Evolutionary conservation across 35 echinoderm and acorn worm species (phyloP), one percentile per base, ranked within the genome.

Genomic region (Heliocidaris erythrogramma): DNA sequence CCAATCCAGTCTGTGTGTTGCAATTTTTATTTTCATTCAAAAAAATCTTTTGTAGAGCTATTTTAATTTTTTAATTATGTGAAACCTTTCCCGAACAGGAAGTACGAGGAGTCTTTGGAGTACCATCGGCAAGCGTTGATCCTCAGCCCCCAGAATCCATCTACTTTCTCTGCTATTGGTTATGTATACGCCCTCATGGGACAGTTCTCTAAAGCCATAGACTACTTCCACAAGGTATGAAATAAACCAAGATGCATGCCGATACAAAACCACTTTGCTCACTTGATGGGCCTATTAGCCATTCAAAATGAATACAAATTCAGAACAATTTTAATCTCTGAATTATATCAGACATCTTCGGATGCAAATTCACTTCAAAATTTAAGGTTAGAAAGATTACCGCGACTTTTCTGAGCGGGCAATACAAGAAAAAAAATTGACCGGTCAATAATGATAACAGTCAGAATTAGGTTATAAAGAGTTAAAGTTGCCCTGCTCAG

Each of bases 211-310:
- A 95, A 49, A 49, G 98, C 98, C 69, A 97, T 98, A 48, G 98
- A 98, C 85, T 98, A 98, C 92, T 98, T 98, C 69, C 98, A 98
- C 93, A 98, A 98, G 95, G 98, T 98, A 32, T 92, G 91, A 88
- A 16, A 32, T 50, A 13, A 88, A 9, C 16, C 27, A 86, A 8
- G 85, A 1, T 86, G 85, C 27, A 30, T 86, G 85, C 8, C 21
- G 85, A 30, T 86, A 14, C 7, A 5, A 86, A 30, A 86, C 3
- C 11, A n/a, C 17, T 32, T 86, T n/a, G n/a, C n/a, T n/a, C n/a
- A n/a, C n/a, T n/a, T n/a, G n/a, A n/a, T n/a, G n/a, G n/a, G n/a
- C n/a, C n/a, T n/a, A n/a, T n/a, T n/a, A n/a, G n/a, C n/a, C n/a
- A n/a, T n/a, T n/a, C n/a, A n/a, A n/a, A n/a, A n/a, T n/a, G n/a